Base-by-base conservation (phyloP, 2,888 invertebrate genomes). In the Drosophila meridionalis region DNA sequence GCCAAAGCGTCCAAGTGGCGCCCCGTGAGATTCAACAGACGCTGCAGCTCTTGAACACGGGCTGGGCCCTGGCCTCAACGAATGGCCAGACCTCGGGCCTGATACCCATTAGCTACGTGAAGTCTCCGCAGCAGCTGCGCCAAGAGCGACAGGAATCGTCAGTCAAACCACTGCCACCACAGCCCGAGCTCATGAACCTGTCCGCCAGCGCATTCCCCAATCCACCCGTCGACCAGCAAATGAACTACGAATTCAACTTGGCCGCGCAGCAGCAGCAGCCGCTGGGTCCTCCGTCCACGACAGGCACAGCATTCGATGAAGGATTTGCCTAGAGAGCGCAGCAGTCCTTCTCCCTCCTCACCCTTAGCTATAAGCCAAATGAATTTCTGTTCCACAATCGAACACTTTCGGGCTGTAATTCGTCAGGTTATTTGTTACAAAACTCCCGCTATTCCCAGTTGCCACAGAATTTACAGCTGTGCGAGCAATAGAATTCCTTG, bases 11-110 rank as follows among this genome's bases (percentile, higher is more conserved):
- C 7, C 94, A 95, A 65, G 93, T 99, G 11, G 99, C 99, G 0
- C 98, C 99, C 0, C 95, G 95, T 90, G 96, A 96, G 78, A 94
- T 97, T 32, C 99, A 99, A 93, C 94, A 95, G 83, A 94, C 94
- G 50, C 93, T 94, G 78, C 83, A 94, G 12, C 92, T 96, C 4
- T 94, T 95, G 90, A 95, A 95, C 91, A 94, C 95, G 0, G 96
- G 96, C 4, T 96, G 96, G 96, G 94, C 95, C 0, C 94, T 95
- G 92, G 96, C 95, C 0, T 92, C 94, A 0, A 91, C 94, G 1
- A 95, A 95, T 91, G 94, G 95, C 48, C 94, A 94, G 55, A 93
- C 92, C 26, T 94, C 95, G 0, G 96, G 96, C 0, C 91, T 96
- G 2, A 94, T 96, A 7, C 96, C 96, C 0, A 94, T 95, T 11